Evolutionary conservation across 2,113 vertebrate species (phyloP), one percentile per base, ranked within the genome.

Genomic region (Thinocorus orbignyianus): DNA sequence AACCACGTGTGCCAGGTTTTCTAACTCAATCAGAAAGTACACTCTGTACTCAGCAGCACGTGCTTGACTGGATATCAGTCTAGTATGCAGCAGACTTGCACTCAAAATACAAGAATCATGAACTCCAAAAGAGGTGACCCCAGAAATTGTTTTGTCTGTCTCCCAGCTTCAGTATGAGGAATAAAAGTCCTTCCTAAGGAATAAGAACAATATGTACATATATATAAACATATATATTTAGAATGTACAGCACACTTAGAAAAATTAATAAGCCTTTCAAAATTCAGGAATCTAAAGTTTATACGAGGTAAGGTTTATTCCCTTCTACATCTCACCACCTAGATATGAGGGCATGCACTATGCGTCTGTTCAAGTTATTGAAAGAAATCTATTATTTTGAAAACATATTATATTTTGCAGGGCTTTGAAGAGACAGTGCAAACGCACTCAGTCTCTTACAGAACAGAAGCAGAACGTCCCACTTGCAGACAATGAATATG

Each of bases 31-130:
- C 49, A 54, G 31, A 66, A 84, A 49, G 22, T 62, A 15, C 26
- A 35, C 1, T 65, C 54, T 33, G 5, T 61, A 54, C 23, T 58
- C n/a, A 68, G 37, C 23, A 46, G 18, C 25, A 73, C 28, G 16
- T 68, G 42, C 20, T 70, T 0, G 0, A 26, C 54, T 70, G 26
- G 35, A 14, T 25, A 30, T 42, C 41, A 35, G 49, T 28, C 55
- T 74, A 81, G 46, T 15, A 35, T 23, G 42, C 37, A 84, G 33
- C n/a, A 89, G 17, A 57, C 39, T 52, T 77, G 41, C 33, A 54
- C 31, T 74, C 23, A 58, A 39, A 81, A 51, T 55, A 71, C 7
- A 71, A 81, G 91, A 87, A 25, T n/a, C 17, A 42, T 25, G 13
- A 46, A 54, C 10, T 73, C 46, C n/a, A 30, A 30, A 88, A 64